Evolutionary conservation across 1,140 invertebrate species (phyloP).

Genomic region (Yoshiicerus persimilis): DNA sequence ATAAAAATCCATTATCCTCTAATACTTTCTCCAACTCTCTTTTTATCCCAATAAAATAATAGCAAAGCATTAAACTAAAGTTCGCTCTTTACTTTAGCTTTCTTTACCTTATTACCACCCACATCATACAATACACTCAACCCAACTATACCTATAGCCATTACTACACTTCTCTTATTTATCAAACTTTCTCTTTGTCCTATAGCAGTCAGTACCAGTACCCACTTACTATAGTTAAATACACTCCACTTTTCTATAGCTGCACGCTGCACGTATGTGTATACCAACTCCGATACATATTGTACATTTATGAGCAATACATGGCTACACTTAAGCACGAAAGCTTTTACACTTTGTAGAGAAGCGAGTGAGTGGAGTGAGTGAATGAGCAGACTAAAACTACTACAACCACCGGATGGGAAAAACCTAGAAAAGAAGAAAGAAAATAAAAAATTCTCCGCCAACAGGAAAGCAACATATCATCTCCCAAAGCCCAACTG

Average conservation of each 20-base stretch:
- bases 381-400: neutral
- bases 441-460: neutral
- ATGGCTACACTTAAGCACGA: neutral
- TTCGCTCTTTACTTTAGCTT: too few relatives aligned
- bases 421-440: neutral
- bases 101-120: too few relatives aligned
- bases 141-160: neutral
- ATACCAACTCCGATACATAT: too few relatives aligned
- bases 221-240: too few relatives aligned
- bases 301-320: neutral
- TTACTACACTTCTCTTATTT: too few relatives aligned
- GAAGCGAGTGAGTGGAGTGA: neutral
- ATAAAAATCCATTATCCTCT: conserved; percentile 27
- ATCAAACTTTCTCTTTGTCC: too few relatives aligned
- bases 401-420: neutral
- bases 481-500: neutral
- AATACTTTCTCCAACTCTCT: neutral
- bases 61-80: too few relatives aligned
- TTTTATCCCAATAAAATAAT: neutral
- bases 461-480: conserved; percentile 13
- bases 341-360: neutral
- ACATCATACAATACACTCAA: too few relatives aligned
- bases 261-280: too few relatives aligned
- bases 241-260: too few relatives aligned
- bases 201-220: too few relatives aligned